Evolutionary conservation across 1,140 invertebrate genomes (phyloP).

Genomic region (Drosophila ogumai): DNA sequence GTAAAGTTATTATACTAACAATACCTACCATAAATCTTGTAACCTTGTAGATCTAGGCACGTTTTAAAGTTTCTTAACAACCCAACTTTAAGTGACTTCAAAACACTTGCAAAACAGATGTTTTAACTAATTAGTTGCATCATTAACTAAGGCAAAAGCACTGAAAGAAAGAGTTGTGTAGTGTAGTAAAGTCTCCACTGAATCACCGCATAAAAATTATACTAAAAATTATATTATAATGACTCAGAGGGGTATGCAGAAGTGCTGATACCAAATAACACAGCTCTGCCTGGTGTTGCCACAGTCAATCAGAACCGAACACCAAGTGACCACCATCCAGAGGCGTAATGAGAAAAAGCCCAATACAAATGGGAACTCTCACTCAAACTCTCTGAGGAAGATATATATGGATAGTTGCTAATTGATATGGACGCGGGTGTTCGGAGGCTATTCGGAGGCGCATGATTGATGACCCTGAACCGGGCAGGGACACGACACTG

Average conservation of each 20-base stretch:
- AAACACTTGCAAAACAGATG: not conserved
- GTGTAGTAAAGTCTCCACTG: no score
- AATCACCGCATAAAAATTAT: not conserved
- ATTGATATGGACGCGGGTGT: slow-evolving; percentile 39
- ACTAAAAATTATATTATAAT: not conserved
- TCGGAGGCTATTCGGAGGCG: slow-evolving; percentile 25
- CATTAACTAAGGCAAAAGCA: not conserved
- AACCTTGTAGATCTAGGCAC: no score
- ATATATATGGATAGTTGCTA: slow-evolving; percentile 51
- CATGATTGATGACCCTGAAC: slow-evolving; percentile 64
- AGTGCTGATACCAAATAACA: not conserved
- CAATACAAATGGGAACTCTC: slow-evolving; percentile 30
- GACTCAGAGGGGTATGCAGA: slow-evolving; percentile 18
- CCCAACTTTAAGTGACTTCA: not conserved
- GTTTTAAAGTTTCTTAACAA: no score
- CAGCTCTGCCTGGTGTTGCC: not conserved
- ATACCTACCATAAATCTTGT: no score
- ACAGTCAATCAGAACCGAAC: slow-evolving; percentile 33
- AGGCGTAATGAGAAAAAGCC: slow-evolving; percentile 40
- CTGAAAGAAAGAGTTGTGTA: not conserved
- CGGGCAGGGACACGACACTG: slow-evolving; percentile 25
- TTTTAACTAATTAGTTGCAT: not conserved
- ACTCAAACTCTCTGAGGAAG: slow-evolving; percentile 11
- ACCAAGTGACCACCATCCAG: slow-evolving; percentile 39
- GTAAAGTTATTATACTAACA: no score